Evolutionary conservation across 2,797 vertebrate species (phyloP).

Genomic region (Neostethus bicornis): DNA sequence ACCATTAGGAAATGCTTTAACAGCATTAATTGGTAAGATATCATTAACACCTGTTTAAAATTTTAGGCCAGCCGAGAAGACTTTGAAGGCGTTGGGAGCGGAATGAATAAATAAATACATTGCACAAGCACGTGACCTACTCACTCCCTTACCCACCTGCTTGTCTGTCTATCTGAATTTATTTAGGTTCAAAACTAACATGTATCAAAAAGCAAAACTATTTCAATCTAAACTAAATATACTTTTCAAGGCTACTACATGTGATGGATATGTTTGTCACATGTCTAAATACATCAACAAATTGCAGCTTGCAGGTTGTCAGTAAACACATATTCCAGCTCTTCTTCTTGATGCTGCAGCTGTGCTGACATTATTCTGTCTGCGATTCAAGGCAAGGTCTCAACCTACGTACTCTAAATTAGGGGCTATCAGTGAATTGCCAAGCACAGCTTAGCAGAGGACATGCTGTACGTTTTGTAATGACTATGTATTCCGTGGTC

Average conservation of each 20-base stretch:
- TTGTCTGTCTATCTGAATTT: too few relatives aligned
- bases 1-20: too few relatives aligned
- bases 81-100: too few relatives aligned
- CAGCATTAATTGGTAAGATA: too few relatives aligned
- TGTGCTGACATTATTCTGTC: slow-evolving; percentile 4
- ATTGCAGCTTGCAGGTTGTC: slow-evolving; percentile 8
- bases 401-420: slow-evolving; percentile 10
- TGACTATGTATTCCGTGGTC: slow-evolving; percentile 4
- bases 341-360: slow-evolving; percentile 16
- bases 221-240: background rate
- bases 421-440: slow-evolving; percentile 11
- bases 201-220: too few relatives aligned
- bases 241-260: background rate
- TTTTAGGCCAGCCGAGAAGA: too few relatives aligned
- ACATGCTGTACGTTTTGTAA: slow-evolving; percentile 1
- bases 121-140: too few relatives aligned
- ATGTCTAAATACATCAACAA: background rate
- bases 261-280: background rate
- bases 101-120: too few relatives aligned
- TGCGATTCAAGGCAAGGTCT: slow-evolving; percentile 2
- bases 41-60: too few relatives aligned
- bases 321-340: slow-evolving; percentile 16
- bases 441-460: slow-evolving; percentile 1
- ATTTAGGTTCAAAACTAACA: too few relatives aligned
- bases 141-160: too few relatives aligned